A percentile compares a stretch with the other conserved stretches of the same genome.
These are phyloP conservation scores for Ascaphus truei DNA, from an alignment of 2,113 vertebrate species.

Conservation along the genomic window DNA sequence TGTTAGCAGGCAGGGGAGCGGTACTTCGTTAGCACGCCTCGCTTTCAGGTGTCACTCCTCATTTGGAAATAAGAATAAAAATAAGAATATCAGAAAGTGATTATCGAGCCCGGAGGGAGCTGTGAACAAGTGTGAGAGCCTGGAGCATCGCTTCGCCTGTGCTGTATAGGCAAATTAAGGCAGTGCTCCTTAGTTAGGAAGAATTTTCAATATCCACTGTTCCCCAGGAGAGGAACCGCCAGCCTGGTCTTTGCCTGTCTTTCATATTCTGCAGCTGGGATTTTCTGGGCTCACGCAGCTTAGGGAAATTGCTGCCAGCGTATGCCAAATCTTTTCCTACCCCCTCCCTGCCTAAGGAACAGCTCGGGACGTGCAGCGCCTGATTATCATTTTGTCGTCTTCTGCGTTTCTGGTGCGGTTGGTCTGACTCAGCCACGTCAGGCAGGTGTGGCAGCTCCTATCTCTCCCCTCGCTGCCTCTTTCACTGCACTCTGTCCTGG, in stretches of 20 bases:
- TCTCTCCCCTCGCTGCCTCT: too few species aligned
- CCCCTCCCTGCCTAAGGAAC: conserved; percentile 63
- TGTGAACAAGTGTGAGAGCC: conserved; percentile 67
- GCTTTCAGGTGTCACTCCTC: conserved; percentile 33
- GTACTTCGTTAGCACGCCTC: conserved; percentile 22
- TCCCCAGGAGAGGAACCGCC: conserved; percentile 69
- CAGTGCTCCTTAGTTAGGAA: conserved; percentile 71
- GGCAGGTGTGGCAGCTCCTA: too few species aligned
- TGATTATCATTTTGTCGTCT: conserved; percentile 78
- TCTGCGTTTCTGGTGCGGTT: conserved; percentile 60
- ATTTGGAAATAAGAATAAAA: conserved; percentile 23
- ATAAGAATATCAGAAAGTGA: conserved; percentile 53
- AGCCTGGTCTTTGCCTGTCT: conserved; percentile 57
- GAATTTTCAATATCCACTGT: conserved; percentile 73
- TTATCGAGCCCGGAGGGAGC: conserved; percentile 65
- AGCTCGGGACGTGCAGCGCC: conserved; percentile 67
- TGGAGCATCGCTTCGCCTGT: conserved; percentile 53
- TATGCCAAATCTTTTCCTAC: conserved; percentile 79
- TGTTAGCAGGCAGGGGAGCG: conserved; percentile 35
- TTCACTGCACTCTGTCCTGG: too few species aligned
- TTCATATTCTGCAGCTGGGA: conserved; percentile 80
- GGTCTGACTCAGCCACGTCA: conserved; percentile 58
- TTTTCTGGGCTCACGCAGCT: conserved; percentile 76
- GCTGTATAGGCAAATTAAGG: conserved; percentile 75
- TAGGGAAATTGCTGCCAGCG: conserved; percentile 85